These are phyloP conservation scores for Bombus huntii DNA, from an alignment of 1,140 invertebrate species.

Conservation along the genomic window DNA sequence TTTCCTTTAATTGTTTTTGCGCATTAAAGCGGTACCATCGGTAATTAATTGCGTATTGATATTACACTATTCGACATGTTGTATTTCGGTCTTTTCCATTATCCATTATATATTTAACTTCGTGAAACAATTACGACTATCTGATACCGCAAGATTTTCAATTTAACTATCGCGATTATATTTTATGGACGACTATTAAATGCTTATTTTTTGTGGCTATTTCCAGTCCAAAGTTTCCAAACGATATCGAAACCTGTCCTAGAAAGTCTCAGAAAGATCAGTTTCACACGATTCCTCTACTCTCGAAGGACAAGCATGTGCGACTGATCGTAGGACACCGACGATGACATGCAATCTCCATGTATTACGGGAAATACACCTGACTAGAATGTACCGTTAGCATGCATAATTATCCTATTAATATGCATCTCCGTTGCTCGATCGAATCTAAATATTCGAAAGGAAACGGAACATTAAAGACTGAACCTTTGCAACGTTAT, in stretches of 20 bases:
- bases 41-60: not conserved
- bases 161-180: not conserved
- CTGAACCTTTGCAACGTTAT: not conserved
- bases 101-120: not conserved
- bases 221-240: not conserved
- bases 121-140: not conserved
- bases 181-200: not conserved
- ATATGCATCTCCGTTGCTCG: not conserved
- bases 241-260: not conserved
- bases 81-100: not conserved
- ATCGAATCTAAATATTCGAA: not conserved
- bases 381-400: slow-evolving; percentile 12
- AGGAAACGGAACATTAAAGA: not conserved
- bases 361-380: not conserved
- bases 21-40: not conserved
- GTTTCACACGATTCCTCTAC: not conserved
- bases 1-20: not conserved
- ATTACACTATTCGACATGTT: not conserved
- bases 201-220: not conserved
- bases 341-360: not conserved
- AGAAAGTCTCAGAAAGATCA: not conserved
- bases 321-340: too few relatives aligned
- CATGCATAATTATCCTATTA: slow-evolving; percentile 6
- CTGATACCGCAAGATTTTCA: not conserved
- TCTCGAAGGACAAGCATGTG: not conserved